phyloP scores from a whole-genome alignment of 2,797 vertebrate genomes.

The Spheniscus humboldti region DNA sequence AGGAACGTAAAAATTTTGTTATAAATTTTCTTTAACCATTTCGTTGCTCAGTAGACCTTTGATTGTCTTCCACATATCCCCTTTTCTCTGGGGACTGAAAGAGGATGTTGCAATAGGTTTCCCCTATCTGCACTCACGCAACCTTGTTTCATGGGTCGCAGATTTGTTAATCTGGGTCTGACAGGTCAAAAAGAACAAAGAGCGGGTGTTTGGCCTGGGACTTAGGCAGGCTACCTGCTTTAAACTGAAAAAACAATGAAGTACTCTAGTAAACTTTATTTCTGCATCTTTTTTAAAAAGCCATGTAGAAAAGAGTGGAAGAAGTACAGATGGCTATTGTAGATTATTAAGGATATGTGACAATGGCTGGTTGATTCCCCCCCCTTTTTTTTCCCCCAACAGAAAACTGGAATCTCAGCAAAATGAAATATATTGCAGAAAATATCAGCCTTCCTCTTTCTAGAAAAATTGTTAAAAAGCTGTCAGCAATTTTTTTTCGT shows the following conservation, averaged over 20 bases:
- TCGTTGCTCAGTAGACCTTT: not conserved
- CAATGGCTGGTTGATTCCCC: not conserved
- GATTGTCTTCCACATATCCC: not conserved
- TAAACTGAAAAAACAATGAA: not conserved
- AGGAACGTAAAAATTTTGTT: not conserved
- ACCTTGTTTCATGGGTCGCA: constrained; percentile 46
- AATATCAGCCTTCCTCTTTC: not conserved
- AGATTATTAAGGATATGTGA: not conserved
- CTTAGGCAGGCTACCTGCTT: constrained; percentile 10
- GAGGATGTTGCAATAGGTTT: constrained; percentile 36
- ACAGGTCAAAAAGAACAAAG: constrained; percentile 29
- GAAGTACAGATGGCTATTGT: not conserved
- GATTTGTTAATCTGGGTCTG: constrained; percentile 45
- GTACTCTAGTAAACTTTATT: not conserved
- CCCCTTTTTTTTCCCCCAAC: rapidly evolving
- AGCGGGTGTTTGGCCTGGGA: not conserved
- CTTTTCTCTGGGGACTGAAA: not conserved
- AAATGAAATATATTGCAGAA: not conserved
- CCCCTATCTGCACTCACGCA: not conserved
- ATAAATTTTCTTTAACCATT: not conserved
- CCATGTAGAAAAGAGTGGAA: not conserved
- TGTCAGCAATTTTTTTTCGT: not conserved
- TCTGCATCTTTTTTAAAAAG: not conserved
- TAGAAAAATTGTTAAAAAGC: not conserved
- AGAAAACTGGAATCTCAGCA: not conserved